Evolutionary conservation across 2,888 invertebrate species (phyloP), one percentile per base, ranked within the genome.

Genomic region (Eucriotettix oculatus): DNA sequence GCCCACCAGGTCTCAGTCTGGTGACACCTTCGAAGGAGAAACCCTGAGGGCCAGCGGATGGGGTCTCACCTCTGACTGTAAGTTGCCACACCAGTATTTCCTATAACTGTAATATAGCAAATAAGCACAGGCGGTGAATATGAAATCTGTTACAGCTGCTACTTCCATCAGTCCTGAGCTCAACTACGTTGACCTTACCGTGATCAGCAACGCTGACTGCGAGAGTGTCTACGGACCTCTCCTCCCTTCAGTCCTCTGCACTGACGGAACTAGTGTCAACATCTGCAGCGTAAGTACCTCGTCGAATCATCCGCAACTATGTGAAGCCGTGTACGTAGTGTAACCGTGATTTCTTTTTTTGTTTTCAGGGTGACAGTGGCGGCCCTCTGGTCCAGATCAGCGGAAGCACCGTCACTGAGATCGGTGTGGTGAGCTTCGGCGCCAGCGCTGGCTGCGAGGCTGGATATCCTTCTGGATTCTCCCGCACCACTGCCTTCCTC

Each of bases 341-440:
- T n/a, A n/a, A n/a, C n/a, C n/a, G n/a, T 14, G n/a, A 10, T 14
- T 14, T 16, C 10, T 40, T 10, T 29, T 10, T 17, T 10, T 14
- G 55, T 11, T 64, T 64, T 52, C 60, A 71, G 70, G 71, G 71
- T 54, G 70, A 70, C 63, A 68, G 67, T 58, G 70, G 71, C 58
- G 70, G 71, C 17, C 70, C 70, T 14, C 62, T 71, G 16, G 65
- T 69, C 14, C 16, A 58, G 10, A 42, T 16, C 44, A 57, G 62
- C n/a, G 58, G 52, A 16, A 58, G 65, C 57, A 65, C 63, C 10
- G 48, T 43, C 41, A 64, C 60, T 29, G 68, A 67, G 53, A 66
- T 68, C 43, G 71, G 69, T 48, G 65, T 71, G 44, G 68, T 70
- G 14, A 68, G 68, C 60, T 70, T 69, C 62, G 68, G 67, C 16